Percentiles rank a stretch among this genome's conserved stretches.
These are phyloP conservation scores for Cherax quadricarinatus DNA, from an alignment of 1,140 invertebrate species.

Conservation along the genomic window DNA sequence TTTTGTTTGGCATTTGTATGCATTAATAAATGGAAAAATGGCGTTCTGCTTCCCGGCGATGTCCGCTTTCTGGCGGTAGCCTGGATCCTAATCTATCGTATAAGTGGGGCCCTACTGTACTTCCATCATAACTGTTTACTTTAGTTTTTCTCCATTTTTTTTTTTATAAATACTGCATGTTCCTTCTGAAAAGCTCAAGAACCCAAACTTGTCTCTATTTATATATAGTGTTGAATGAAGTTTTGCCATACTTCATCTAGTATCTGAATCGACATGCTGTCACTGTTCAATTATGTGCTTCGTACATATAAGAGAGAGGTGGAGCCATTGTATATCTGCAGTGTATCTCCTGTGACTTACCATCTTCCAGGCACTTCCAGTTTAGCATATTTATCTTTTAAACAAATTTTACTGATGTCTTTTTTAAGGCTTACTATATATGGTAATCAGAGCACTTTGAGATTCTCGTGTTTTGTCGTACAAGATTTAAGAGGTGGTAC, in stretches of 20 bases:
- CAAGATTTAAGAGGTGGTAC: neutral
- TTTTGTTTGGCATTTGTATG: no score
- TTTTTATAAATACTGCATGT: neutral
- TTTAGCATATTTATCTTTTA: neutral
- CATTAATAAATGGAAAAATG: no score
- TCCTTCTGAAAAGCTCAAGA: neutral
- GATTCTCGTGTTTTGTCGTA: neutral
- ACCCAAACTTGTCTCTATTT: neutral
- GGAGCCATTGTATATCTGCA: neutral
- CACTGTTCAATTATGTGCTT: neutral
- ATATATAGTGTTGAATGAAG: neutral
- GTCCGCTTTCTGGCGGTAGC: no score
- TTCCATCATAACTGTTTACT: neutral
- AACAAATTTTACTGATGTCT: neutral
- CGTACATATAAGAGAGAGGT: neutral
- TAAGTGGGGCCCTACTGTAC: no score
- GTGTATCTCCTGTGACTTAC: neutral
- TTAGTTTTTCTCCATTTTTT: neutral
- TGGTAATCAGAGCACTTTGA: neutral
- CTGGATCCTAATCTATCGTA: no score
- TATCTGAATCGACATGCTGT: neutral
- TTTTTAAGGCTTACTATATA: neutral
- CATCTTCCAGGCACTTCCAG: constrained; percentile 4
- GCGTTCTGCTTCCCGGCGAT: no score
- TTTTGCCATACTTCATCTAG: neutral